Base-by-base conservation (phyloP, 2,888 invertebrate species). In the Rambutsinella grinnellia region DNA sequence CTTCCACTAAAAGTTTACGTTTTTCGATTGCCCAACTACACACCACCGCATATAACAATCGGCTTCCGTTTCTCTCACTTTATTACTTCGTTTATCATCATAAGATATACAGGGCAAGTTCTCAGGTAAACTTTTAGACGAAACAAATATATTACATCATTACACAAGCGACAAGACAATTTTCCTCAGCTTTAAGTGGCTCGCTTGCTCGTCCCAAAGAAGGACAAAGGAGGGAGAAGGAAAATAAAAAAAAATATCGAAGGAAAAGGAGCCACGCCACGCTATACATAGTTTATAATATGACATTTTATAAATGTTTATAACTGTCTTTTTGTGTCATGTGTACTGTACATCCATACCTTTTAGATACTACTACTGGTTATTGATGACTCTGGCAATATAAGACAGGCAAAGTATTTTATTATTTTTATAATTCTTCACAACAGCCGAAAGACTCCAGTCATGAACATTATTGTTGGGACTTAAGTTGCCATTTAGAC, bases 81-180 rank as follows among this genome's bases (percentile, higher is more conserved):
- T 15, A 47, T 67, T 67, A 17, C 67, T 51, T 63, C 63, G 28
- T 63, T 63, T 51, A n/a, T n/a, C n/a, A n/a, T n/a, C n/a, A n/a
- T n/a, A n/a, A n/a, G n/a, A 27, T 23, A 63, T n/a, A 53, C 19
- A 62, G 23, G 56, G 3, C 1, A 3, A 24, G 44, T 5, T 27
- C 26, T 28, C 72, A 72, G 65, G 72, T 72, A 66, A 70, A 56
- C 54, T 26, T 46, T 47, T 44, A 54, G 46, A 67, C 49, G 74
- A 67, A 74, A 74, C 74, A 74, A 74, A 74, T 62, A 66, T 66
- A 74, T 74, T 74, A 61, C 74, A 74, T 74, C 74, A 74, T 74
- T 66, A 74, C 61, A 27, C 36, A 66, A 72, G 72, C 66, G 66
- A 72, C 57, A 74, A 74, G 67, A 74, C 61, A 74, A 67, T 74